Conservation (phyloP, 2,888 invertebrate genomes). For the Tubulanus polymorphus region DNA sequence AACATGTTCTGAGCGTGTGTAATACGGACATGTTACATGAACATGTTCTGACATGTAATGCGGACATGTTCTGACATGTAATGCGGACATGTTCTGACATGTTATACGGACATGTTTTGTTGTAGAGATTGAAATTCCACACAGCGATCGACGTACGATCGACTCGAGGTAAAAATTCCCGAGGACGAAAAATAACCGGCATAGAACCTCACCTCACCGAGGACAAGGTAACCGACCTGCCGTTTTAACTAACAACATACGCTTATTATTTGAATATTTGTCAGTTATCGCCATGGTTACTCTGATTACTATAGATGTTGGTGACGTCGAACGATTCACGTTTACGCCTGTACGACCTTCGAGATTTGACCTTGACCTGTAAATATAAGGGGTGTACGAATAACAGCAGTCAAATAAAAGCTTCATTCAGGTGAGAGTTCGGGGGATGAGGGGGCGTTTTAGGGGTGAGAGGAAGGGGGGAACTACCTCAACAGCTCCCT, state of each 20-base stretch:
- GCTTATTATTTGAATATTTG: background rate
- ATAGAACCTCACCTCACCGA: constrained; percentile 95
- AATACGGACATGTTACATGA: too few relatives aligned
- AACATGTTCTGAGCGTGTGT: too few relatives aligned
- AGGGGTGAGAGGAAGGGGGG: too few relatives aligned
- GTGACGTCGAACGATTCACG: constrained; percentile 98
- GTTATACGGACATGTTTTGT: constrained; percentile 14
- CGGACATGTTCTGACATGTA: too few relatives aligned
- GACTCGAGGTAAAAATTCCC: constrained; percentile 90
- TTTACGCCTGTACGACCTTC: constrained; percentile 88
- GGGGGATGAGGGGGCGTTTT: too few relatives aligned
- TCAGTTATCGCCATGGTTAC: background rate
- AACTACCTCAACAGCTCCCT: too few relatives aligned
- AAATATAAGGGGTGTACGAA: constrained; percentile 93
- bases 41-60: too few relatives aligned
- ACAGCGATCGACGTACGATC: constrained; percentile 96
- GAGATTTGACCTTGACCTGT: constrained; percentile 90
- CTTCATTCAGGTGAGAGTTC: constrained; percentile 71
- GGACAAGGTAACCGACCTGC: constrained; percentile 67
- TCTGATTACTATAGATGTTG: constrained; percentile 61
- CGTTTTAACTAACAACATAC: too few relatives aligned
- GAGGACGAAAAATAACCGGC: constrained; percentile 92
- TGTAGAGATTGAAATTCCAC: constrained; percentile 87
- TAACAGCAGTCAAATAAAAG: constrained; percentile 94
- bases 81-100: constrained; percentile 5